Percentiles rank a stretch among this genome's conserved stretches.
Evolutionary conservation across 64 coral and sea anemone genomes (phyloP).

Genomic region (Cladopsammia gracilis): DNA sequence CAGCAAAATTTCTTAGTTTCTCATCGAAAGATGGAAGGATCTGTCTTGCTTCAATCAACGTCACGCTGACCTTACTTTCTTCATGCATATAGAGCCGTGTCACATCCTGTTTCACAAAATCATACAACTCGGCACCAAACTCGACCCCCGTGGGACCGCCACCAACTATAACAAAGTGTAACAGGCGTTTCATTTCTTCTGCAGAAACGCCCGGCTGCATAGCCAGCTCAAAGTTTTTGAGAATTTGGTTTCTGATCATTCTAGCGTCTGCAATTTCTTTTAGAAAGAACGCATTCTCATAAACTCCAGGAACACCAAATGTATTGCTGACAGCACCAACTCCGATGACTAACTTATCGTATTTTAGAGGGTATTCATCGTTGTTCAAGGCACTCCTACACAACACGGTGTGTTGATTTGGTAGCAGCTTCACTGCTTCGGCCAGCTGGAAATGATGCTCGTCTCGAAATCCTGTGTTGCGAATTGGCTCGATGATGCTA

Average conservation of each 20-base stretch:
- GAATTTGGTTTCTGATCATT: conserved; percentile 96
- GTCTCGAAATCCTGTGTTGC: conserved; percentile 96
- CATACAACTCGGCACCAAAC: conserved; percentile 98
- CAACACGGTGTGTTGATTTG: conserved; percentile 62
- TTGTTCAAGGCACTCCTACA: conserved; percentile 87
- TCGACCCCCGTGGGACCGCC: conserved; percentile 97
- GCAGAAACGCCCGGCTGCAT: conserved; percentile 88
- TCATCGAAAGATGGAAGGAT: conserved; percentile 98
- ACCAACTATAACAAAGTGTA: conserved; percentile 98
- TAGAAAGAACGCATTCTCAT: conserved; percentile 92
- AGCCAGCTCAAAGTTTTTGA: conserved; percentile 98
- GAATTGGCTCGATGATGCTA: conserved; percentile 96
- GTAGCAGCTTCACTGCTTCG: conserved; percentile 74
- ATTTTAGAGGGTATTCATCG: conserved; percentile 65
- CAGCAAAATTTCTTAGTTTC: conserved; percentile 88
- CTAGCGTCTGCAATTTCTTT: conserved; percentile 98
- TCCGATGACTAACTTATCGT: conserved; percentile 96
- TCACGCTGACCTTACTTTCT: conserved; percentile 86
- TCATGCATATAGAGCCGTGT: conserved; percentile 91
- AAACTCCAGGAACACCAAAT: conserved; percentile 88
- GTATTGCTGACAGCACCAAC: conserved; percentile 96
- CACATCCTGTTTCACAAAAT: conserved; percentile 97
- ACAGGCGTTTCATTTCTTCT: conserved; percentile 81
- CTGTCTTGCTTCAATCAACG: conserved; percentile 86
- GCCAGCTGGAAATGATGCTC: conserved; percentile 98